Evolutionary conservation across 2,888 invertebrate species (phyloP).

Genomic region (Theodoxus fluviatilis): DNA sequence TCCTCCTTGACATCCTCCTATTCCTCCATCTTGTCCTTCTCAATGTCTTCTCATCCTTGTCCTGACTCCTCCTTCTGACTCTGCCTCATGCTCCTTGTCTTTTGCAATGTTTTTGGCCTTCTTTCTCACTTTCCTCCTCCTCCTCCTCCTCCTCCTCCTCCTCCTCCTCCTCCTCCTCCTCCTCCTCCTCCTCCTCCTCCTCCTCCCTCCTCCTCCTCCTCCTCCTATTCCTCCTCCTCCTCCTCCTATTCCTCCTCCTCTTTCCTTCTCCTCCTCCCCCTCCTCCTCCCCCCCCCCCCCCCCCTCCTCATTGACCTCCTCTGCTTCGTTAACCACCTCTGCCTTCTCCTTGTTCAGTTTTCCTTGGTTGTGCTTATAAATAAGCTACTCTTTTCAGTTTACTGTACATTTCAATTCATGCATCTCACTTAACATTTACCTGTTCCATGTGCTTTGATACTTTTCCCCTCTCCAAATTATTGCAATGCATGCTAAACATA

Average conservation of each 20-base stretch:
- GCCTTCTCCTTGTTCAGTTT: background rate
- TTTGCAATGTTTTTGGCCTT: too few species aligned
- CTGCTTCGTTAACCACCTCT: too few species aligned
- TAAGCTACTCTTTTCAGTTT: background rate
- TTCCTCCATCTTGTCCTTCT: background rate
- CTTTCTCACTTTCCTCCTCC: too few species aligned
- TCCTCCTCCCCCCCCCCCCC: background rate
- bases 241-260: background rate
- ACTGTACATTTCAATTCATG: background rate
- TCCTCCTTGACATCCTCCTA: background rate
- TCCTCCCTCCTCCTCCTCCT: background rate
- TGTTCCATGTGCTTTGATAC: too few species aligned
- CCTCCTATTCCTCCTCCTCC: background rate
- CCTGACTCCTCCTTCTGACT: background rate
- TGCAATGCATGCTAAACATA: too few species aligned
- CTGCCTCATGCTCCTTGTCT: background rate
- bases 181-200: background rate
- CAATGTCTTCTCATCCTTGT: background rate
- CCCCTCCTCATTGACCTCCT: background rate
- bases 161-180: constrained; percentile 10
- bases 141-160: background rate
- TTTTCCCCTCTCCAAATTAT: too few species aligned
- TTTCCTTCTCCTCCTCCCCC: background rate
- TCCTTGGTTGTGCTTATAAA: background rate
- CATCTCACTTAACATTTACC: too few species aligned